Evolutionary conservation across 37 sponge, comb jelly and placozoan genomes (phyloP), one percentile per base, ranked within the genome.

Genomic region (Tethya wilhelma): DNA sequence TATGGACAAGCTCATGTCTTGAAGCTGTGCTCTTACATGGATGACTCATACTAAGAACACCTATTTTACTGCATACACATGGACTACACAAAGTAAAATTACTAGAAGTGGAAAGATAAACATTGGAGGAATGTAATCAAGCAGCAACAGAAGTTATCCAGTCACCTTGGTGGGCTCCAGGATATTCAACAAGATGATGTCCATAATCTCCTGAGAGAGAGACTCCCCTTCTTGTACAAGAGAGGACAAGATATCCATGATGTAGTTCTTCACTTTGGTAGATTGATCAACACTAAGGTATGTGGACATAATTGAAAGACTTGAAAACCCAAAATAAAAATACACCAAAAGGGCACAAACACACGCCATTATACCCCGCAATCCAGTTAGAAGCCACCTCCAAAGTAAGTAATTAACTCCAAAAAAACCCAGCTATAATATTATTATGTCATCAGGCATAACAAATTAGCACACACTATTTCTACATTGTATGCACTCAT

Each of bases 151-250:
- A 49, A 49, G 55, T 49, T 11, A 49, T 12, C 43, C 14, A 0
- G 32, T 41, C 17, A 90, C 90, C 90, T 84, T 85, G 11, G 23
- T 19, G 23, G 90, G 76, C 28, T 80, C 83, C 11, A 81, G 23
- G 20, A 93, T 62, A 17, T 93, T 81, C n/a, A 69, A 19, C 9
- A 93, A 73, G 19, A 90, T 74, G 20, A 45, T 26, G 37, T 89
- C 94, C 28, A 89, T 36, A 12, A 89, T 32, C 25, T 77, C 90
- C 71, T 89, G 90, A n/a, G 96, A 86, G 9, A 96, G 76, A 71
- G 36, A 53, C 63, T 91, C 93, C 25, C 80, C 87, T 32, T 96
- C 93, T 41, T 86, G 86, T 43, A 96, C 56, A 5, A 96, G 59
- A 19, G 83, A 67, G 36, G 78, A 59, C 71, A 96, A 74, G 40